phyloP scores from a whole-genome alignment of 1,140 invertebrate genomes.

The Cotesia chilonis region DNA sequence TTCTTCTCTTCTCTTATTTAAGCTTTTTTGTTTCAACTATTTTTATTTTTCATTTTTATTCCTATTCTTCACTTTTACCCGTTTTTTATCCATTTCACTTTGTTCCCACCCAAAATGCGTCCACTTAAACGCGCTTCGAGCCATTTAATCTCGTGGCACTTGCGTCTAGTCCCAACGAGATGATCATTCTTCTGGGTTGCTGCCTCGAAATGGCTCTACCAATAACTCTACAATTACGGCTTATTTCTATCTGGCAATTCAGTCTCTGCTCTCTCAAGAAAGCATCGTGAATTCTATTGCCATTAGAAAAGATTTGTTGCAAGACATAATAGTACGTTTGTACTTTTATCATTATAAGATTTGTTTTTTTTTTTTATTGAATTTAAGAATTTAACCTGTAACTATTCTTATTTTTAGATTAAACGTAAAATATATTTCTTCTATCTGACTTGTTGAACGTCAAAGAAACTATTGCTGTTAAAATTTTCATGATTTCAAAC shows the following conservation, averaged over 20 bases:
- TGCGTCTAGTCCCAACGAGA: constrained; percentile 23
- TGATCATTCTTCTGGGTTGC: constrained; percentile 37
- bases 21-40: too few relatives aligned
- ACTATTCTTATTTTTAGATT: neutral
- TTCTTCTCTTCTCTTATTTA: constrained; percentile 4
- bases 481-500: constrained; percentile 14
- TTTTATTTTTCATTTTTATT: constrained; percentile 15
- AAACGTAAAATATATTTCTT: neutral
- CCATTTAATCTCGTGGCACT: constrained; percentile 38
- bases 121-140: constrained; percentile 38
- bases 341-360: neutral
- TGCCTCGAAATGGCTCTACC: constrained; percentile 34
- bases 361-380: constrained; percentile 3
- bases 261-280: neutral
- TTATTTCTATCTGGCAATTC: constrained; percentile 12
- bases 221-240: constrained; percentile 38
- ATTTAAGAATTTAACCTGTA: neutral
- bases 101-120: constrained; percentile 32
- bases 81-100: constrained; percentile 32
- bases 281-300: constrained; percentile 1
- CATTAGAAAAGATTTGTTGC: constrained; percentile 18
- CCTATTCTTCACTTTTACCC: constrained; percentile 26
- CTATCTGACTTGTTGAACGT: constrained; percentile 1
- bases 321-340: constrained; percentile 9
- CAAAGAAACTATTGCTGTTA: neutral